Evolutionary conservation across 1,140 invertebrate genomes (phyloP).

Genomic region (Cyphomyrmex costatus): DNA sequence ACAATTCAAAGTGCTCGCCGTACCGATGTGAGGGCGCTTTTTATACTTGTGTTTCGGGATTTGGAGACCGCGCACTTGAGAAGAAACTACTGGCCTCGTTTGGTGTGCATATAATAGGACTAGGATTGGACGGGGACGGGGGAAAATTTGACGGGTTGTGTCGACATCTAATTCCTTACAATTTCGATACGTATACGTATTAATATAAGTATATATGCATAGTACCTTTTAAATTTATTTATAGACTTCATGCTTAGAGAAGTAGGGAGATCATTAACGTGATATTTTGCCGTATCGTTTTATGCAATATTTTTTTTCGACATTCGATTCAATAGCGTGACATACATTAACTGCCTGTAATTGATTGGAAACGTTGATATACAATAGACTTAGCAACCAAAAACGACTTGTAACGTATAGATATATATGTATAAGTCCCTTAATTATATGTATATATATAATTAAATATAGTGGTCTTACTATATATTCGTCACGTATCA

Average conservation of each 20-base stretch:
- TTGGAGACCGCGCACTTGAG: conserved; percentile 58
- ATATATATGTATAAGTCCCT: conserved; percentile 59
- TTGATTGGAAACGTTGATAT: conserved; percentile 40
- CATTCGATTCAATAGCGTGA: conserved; percentile 58
- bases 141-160: conserved; percentile 61
- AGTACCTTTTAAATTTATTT: conserved; percentile 81
- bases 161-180: conserved; percentile 82
- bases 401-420: conserved; percentile 56
- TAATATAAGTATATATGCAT: conserved; percentile 82
- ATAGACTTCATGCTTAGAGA: conserved; percentile 72
- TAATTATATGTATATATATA: conserved; percentile 62
- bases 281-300: conserved; percentile 16
- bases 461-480: conserved; percentile 65
- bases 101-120: conserved; percentile 57
- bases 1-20: conserved; percentile 17
- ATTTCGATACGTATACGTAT: conserved; percentile 83
- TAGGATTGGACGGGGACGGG: conserved; percentile 62
- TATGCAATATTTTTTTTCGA: conserved; percentile 30
- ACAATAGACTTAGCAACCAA: conserved; percentile 59
- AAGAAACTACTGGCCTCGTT: conserved; percentile 67
- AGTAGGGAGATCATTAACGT: conserved; percentile 63
- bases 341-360: conserved; percentile 52
- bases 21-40: conserved; percentile 65
- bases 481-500: conserved; percentile 61
- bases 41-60: conserved; percentile 52